phyloP scores from a whole-genome alignment of 2,888 invertebrate species.

The Cataglyphis rosenhaueri region DNA sequence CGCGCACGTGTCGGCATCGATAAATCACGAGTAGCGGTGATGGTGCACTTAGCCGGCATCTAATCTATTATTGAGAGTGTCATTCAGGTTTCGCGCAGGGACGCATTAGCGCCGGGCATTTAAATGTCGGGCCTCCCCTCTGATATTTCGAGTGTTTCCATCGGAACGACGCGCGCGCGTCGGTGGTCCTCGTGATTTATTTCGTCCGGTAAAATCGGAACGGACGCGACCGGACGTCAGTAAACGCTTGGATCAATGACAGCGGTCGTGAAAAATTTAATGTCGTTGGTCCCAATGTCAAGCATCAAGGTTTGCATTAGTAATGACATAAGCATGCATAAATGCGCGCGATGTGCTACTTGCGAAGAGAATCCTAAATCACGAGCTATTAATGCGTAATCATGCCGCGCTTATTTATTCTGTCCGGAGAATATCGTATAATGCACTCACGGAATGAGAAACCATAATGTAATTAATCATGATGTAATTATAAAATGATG shows the following conservation, averaged over 20 bases:
- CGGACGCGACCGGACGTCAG: slow-evolving; percentile 52
- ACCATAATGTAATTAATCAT: background rate
- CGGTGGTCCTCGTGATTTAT: slow-evolving; percentile 70
- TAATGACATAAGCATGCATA: background rate
- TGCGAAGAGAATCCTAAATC: background rate
- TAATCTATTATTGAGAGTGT: slow-evolving; percentile 84
- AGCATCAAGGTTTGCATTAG: background rate
- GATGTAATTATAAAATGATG: background rate
- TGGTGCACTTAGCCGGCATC: slow-evolving; percentile 82
- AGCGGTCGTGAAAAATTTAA: slow-evolving; percentile 37
- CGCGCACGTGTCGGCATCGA: slow-evolving; percentile 79
- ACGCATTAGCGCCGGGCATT: slow-evolving; percentile 77
- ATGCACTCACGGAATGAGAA: background rate
- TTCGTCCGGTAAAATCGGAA: slow-evolving; percentile 72
- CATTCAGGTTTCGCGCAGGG: slow-evolving; percentile 73
- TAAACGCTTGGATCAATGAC: slow-evolving; percentile 25
- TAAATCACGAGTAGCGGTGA: slow-evolving; percentile 78
- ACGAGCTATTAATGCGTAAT: slow-evolving; percentile 16
- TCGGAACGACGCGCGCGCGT: slow-evolving; percentile 55
- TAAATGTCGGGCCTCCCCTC: slow-evolving; percentile 71
- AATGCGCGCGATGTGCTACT: background rate
- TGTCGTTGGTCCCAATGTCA: background rate
- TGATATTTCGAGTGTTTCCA: slow-evolving; percentile 71
- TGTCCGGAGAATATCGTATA: background rate
- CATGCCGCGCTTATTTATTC: background rate